Conservation (phyloP, 2,113 vertebrate genomes). For the Callaeas wilsoni region DNA sequence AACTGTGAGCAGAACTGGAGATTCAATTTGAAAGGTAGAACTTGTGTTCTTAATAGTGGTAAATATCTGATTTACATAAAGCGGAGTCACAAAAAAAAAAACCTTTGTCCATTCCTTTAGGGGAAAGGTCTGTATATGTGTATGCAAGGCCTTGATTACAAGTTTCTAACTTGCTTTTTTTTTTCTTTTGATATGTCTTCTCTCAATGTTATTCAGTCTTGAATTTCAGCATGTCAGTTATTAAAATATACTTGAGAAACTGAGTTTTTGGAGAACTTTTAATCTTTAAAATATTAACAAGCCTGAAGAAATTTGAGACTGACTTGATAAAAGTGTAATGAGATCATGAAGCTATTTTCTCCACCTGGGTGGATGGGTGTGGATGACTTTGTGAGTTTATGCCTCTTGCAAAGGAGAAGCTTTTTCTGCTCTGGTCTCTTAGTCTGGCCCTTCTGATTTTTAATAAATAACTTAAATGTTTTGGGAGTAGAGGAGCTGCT, state of each 20-base stretch:
- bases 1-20: not conserved
- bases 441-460: not conserved
- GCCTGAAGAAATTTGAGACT: not conserved
- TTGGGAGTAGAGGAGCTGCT: not conserved
- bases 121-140: not conserved
- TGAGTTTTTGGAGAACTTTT: not conserved
- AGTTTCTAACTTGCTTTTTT: not conserved
- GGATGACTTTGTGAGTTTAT: not conserved
- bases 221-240: not conserved
- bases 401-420: not conserved
- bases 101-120: not conserved
- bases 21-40: not conserved
- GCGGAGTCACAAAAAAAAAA: fast-evolving
- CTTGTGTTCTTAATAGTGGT: not conserved
- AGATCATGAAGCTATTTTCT: not conserved
- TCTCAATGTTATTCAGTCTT: not conserved
- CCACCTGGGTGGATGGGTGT: not conserved
- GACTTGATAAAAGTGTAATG: not conserved
- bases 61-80: not conserved
- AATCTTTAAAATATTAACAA: not conserved
- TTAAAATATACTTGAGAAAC: not conserved
- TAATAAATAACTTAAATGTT: not conserved
- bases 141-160: not conserved
- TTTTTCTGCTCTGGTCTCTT: not conserved
- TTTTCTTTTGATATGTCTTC: not conserved